Percentiles rank a stretch among this genome's conserved stretches.
Evolutionary conservation across 2,113 vertebrate genomes (phyloP).

Genomic region (Neogale vison): DNA sequence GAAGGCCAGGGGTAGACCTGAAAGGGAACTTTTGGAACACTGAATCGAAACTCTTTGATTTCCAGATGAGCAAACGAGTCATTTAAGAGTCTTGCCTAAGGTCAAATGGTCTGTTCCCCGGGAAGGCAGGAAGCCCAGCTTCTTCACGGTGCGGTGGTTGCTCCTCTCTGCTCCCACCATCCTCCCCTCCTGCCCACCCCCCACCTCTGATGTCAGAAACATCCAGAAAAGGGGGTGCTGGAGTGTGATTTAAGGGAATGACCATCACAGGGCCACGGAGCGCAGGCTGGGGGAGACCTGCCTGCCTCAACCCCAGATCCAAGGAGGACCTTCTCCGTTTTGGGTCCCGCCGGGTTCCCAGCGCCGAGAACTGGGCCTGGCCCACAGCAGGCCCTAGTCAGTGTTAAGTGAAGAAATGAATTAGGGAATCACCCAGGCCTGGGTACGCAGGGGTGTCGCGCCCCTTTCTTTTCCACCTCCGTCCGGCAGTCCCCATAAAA

Average conservation of each 20-base stretch:
- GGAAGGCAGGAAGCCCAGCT: neutral
- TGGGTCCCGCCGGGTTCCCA: neutral
- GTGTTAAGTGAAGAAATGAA: neutral
- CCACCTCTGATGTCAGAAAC: neutral
- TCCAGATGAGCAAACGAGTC: conserved; percentile 58
- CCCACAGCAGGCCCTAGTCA: neutral
- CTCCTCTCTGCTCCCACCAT: neutral
- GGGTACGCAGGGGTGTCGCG: neutral
- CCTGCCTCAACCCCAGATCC: neutral
- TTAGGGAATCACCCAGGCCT: neutral
- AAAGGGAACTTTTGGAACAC: conserved; percentile 55
- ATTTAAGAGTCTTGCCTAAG: conserved; percentile 55
- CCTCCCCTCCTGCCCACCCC: too few relatives aligned
- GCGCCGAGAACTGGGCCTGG: neutral
- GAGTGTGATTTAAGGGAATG: neutral
- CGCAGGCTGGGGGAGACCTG: neutral
- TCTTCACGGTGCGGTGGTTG: neutral
- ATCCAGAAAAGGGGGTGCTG: neutral
- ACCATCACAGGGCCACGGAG: too few relatives aligned
- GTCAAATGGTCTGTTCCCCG: conserved; percentile 42
- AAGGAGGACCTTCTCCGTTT: neutral
- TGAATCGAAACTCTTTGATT: conserved; percentile 53
- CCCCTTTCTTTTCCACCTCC: neutral
- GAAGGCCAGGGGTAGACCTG: neutral
- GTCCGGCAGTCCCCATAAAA: neutral